A percentile compares a stretch with the other conserved stretches of the same genome.
phyloP scores from a whole-genome alignment of 1,140 invertebrate genomes.

The Listronotus oregonensis region DNA sequence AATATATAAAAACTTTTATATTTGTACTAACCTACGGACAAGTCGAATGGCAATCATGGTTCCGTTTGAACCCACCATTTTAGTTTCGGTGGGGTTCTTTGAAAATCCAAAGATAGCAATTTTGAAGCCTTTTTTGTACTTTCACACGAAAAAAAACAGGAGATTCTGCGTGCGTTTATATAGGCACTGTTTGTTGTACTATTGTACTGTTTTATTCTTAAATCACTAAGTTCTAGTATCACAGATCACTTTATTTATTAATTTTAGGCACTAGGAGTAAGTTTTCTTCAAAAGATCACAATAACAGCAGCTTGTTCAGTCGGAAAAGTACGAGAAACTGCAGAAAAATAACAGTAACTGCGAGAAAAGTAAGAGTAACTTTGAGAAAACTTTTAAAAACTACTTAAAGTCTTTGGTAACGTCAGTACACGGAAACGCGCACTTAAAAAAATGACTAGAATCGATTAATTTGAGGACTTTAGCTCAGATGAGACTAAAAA shows the following conservation, averaged over 20 bases:
- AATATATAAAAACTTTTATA: not conserved
- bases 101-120: conserved; percentile 54
- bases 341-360: no score
- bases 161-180: conserved; percentile 18
- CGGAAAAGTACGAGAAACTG: no score
- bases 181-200: conserved; percentile 3
- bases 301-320: no score
- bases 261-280: conserved; percentile 15
- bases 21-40: conserved; percentile 62
- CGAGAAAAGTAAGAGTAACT: no score
- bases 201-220: not conserved
- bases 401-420: conserved; percentile 27
- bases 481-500: conserved; percentile 11
- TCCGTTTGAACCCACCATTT: conserved; percentile 79
- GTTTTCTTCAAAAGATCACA: not conserved
- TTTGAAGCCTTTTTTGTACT: conserved; percentile 46
- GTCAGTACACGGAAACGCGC: conserved; percentile 8
- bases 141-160: conserved; percentile 13
- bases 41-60: conserved; percentile 83
- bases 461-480: conserved; percentile 9
- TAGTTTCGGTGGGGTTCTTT: conserved; percentile 51
- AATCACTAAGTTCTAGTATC: conserved; percentile 16
- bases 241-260: conserved; percentile 24
- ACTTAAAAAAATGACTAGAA: conserved; percentile 29
- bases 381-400: not conserved